Conservation (phyloP, 2,797 vertebrate species). For the Betta splendens region DNA sequence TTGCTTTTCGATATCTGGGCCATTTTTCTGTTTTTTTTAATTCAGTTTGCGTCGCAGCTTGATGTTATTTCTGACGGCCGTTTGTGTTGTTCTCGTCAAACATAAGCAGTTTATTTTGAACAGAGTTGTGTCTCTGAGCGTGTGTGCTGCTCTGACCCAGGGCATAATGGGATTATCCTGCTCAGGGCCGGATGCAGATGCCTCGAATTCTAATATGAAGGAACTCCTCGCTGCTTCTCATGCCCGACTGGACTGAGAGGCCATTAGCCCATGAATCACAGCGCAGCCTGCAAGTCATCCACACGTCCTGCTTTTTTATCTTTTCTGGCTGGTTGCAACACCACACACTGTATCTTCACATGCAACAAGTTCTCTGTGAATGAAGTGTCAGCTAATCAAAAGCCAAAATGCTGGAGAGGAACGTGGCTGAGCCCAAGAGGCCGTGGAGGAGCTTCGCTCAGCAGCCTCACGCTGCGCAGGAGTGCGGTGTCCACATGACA, state of each 20-base stretch:
- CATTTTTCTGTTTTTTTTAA: conserved; percentile 66
- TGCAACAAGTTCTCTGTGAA: conserved; percentile 19
- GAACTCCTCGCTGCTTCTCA: conserved; percentile 64
- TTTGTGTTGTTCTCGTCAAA: conserved; percentile 68
- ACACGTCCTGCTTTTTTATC: conserved; percentile 40
- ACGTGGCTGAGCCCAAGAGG: conserved; percentile 14
- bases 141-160: conserved; percentile 64
- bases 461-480: conserved; percentile 32
- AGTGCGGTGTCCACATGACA: conserved; percentile 60
- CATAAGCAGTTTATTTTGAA: conserved; percentile 76
- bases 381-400: conserved; percentile 28
- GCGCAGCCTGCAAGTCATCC: conserved; percentile 54
- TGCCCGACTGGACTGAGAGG: conserved; percentile 64
- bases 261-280: conserved; percentile 66
- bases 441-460: conserved; percentile 19
- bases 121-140: conserved; percentile 52
- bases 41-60: conserved; percentile 67
- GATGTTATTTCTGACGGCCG: conserved; percentile 68
- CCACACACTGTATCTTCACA: conserved; percentile 39
- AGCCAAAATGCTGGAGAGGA: conserved; percentile 18
- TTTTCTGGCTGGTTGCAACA: conserved; percentile 25
- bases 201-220: conserved; percentile 76
- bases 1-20: conserved; percentile 63
- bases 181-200: conserved; percentile 67
- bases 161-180: conserved; percentile 77